phyloP scores from a whole-genome alignment of 2,113 vertebrate species.

The Pomatorhinus ruficollis region DNA sequence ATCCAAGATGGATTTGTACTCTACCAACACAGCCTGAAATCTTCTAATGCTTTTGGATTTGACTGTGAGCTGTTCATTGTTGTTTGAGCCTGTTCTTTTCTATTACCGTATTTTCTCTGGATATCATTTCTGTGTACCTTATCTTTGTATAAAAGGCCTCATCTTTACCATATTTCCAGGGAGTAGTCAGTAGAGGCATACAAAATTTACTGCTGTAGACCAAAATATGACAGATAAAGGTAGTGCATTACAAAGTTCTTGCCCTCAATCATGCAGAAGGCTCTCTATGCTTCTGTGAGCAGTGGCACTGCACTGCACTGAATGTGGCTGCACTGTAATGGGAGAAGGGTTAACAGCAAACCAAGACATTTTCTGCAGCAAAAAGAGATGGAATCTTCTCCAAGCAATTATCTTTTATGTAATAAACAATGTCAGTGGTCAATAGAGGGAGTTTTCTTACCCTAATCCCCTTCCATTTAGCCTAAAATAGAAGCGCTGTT shows the following conservation, averaged over 20 bases:
- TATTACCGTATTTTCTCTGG: slow-evolving; percentile 56
- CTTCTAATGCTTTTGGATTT: slow-evolving; percentile 57
- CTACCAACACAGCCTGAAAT: slow-evolving; percentile 48
- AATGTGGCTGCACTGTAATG: neutral
- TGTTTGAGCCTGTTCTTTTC: slow-evolving; percentile 55
- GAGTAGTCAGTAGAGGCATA: neutral
- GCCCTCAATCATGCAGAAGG: slow-evolving; percentile 49
- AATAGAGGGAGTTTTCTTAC: slow-evolving; percentile 3
- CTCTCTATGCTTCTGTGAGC: neutral
- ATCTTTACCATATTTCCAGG: slow-evolving; percentile 48
- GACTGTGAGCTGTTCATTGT: slow-evolving; percentile 51
- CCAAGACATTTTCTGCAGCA: slow-evolving; percentile 9
- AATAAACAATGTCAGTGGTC: slow-evolving; percentile 53
- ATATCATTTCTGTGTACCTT: slow-evolving; percentile 31
- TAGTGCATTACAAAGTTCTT: slow-evolving; percentile 53
- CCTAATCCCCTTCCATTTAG: neutral
- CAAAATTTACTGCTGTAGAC: slow-evolving; percentile 42
- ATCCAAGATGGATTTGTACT: slow-evolving; percentile 57
- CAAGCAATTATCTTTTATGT: slow-evolving; percentile 32
- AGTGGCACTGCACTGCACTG: too few species aligned
- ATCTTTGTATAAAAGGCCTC: slow-evolving; percentile 46
- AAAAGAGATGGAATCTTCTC: neutral
- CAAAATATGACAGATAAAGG: slow-evolving; percentile 50
- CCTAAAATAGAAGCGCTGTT: neutral
- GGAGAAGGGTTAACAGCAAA: slow-evolving; percentile 35